phyloP scores from a whole-genome alignment of 1,140 invertebrate species.

The Magallana angulata region DNA sequence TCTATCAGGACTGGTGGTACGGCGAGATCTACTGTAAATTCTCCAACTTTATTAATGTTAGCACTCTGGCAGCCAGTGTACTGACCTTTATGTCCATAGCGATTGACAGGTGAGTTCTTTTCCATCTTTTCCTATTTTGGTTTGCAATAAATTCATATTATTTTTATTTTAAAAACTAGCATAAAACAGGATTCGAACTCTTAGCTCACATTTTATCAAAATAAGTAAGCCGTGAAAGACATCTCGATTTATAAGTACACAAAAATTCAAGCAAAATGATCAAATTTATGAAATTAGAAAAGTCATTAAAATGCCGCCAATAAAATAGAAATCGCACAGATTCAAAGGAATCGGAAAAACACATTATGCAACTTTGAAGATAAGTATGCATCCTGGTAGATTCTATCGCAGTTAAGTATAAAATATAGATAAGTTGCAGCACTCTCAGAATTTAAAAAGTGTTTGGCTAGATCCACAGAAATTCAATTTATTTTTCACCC shows the following conservation, averaged over 20 bases:
- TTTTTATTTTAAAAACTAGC: too few relatives aligned
- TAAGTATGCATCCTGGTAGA: neutral
- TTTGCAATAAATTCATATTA: too few relatives aligned
- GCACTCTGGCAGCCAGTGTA: slow-evolving; percentile 93
- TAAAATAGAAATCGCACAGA: neutral
- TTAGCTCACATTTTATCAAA: too few relatives aligned
- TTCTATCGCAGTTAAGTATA: slow-evolving; percentile 1
- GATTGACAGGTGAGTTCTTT: slow-evolving; percentile 90
- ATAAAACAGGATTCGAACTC: too few relatives aligned
- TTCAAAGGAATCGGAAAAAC: too few relatives aligned
- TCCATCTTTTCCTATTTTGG: neutral
- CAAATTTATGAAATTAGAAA: neutral
- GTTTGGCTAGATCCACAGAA: neutral
- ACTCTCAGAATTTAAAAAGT: neutral
- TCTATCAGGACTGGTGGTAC: slow-evolving; percentile 89
- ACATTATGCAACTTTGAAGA: neutral
- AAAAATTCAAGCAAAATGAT: neutral
- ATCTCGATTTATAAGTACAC: neutral
- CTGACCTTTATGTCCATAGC: slow-evolving; percentile 96
- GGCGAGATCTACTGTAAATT: slow-evolving; percentile 90
- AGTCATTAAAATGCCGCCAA: neutral
- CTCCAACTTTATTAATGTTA: slow-evolving; percentile 93
- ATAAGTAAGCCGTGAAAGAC: too few relatives aligned
- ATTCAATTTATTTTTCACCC: neutral
- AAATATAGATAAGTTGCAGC: neutral